Conservation (phyloP, 2,888 invertebrate genomes). For the Polydrusus tereticollis region DNA sequence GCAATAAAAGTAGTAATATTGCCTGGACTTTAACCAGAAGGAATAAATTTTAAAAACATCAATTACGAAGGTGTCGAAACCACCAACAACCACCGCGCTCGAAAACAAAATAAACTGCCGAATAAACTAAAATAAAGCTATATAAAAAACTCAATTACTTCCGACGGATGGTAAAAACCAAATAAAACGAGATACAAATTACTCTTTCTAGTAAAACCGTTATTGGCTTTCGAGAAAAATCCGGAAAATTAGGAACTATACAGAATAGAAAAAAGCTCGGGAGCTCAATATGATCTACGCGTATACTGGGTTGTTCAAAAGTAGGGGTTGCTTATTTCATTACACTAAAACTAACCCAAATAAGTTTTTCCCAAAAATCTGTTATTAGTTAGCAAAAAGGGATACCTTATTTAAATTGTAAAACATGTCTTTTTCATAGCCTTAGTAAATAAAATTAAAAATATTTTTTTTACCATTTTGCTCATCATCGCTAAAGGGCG, state of each 20-base stretch:
- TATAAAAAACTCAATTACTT: conserved; percentile 32
- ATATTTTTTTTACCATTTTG: too few relatives aligned
- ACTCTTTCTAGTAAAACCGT: conserved; percentile 10
- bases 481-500: too few relatives aligned
- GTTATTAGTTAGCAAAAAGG: too few relatives aligned
- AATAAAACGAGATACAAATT: conserved; percentile 28
- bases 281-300: background rate
- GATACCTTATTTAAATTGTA: too few relatives aligned
- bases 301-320: too few relatives aligned
- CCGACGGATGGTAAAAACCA: conserved; percentile 13
- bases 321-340: too few relatives aligned
- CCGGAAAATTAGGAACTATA: conserved; percentile 9
- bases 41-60: conserved; percentile 17
- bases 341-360: too few relatives aligned
- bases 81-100: conserved; percentile 9
- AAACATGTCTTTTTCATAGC: too few relatives aligned
- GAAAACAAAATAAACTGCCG: conserved; percentile 27
- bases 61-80: conserved; percentile 24
- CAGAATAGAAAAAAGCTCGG: background rate
- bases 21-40: background rate
- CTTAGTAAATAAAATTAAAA: too few relatives aligned
- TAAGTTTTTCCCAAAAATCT: too few relatives aligned
- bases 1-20: too few relatives aligned
- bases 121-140: conserved; percentile 31
- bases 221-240: conserved; percentile 13